phyloP scores from a whole-genome alignment of 2,888 invertebrate genomes.

The Aricia artaxerxes region DNA sequence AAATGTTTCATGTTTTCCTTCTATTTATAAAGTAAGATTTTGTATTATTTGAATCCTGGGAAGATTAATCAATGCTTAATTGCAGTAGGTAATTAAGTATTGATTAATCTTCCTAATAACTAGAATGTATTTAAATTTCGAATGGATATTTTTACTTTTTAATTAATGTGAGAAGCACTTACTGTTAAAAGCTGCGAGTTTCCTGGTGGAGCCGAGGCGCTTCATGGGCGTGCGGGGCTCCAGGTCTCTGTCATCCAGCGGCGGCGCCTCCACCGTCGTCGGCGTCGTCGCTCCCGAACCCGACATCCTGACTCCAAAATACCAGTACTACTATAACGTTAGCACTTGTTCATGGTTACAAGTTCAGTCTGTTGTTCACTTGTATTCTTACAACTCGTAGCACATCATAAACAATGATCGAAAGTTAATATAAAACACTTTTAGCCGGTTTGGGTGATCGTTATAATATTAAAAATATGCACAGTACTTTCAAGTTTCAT shows the following conservation, averaged over 20 bases:
- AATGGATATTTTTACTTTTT: background rate
- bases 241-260: conserved; percentile 87
- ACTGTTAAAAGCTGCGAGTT: conserved; percentile 89
- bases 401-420: background rate
- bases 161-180: conserved; percentile 61
- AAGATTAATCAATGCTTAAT: too few species aligned
- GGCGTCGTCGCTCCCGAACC: conserved; percentile 83
- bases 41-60: too few species aligned
- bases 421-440: background rate
- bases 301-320: conserved; percentile 40
- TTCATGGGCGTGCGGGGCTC: conserved; percentile 90
- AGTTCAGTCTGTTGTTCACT: conserved; percentile 14
- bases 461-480: conserved; percentile 16
- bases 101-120: too few species aligned
- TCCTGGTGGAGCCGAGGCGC: conserved; percentile 89
- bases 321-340: background rate
- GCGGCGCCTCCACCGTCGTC: conserved; percentile 84
- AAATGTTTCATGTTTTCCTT: too few species aligned
- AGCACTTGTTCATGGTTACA: conserved; percentile 28
- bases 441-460: background rate
- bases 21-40: background rate
- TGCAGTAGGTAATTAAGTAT: too few species aligned
- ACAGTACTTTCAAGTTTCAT: conserved; percentile 11
- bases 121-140: background rate
- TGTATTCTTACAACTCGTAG: background rate